Evolutionary conservation across 2,888 invertebrate genomes (phyloP).

Genomic region (Noctuana brunneofusca): DNA sequence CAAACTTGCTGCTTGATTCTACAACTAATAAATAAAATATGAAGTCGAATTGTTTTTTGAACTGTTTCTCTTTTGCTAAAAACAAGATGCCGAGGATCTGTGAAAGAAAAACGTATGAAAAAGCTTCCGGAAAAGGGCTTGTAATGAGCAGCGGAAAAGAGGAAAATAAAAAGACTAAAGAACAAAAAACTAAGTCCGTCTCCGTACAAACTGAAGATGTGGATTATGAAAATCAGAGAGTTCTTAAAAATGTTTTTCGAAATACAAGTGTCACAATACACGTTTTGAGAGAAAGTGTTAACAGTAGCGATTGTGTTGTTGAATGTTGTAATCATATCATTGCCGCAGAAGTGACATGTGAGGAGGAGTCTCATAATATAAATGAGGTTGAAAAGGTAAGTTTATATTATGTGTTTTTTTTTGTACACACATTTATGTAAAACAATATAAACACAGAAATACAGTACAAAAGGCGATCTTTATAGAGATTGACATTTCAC

Average conservation of each 20-base stretch:
- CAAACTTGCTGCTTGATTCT: background rate
- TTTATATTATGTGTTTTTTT: no score
- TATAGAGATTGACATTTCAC: no score
- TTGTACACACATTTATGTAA: no score
- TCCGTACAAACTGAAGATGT: conserved; percentile 40
- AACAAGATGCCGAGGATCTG: conserved; percentile 28
- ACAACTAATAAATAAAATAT: conserved; percentile 13
- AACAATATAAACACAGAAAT: no score
- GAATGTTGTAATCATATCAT: background rate
- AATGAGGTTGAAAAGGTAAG: background rate
- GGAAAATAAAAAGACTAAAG: conserved; percentile 17
- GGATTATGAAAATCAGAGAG: conserved; percentile 12
- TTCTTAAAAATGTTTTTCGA: conserved; percentile 1
- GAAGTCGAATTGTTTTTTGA: conserved; percentile 20
- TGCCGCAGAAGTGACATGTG: conserved; percentile 2
- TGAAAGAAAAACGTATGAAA: conserved; percentile 25
- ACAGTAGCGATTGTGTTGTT: background rate
- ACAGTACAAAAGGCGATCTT: no score
- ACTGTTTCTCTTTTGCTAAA: conserved; percentile 16
- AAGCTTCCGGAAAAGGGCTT: conserved; percentile 38
- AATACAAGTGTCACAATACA: conserved; percentile 1
- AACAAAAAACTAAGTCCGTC: conserved; percentile 39
- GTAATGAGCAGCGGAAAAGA: conserved; percentile 32
- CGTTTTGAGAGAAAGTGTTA: conserved; percentile 3
- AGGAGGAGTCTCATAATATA: background rate